Base-by-base conservation (phyloP, 2,797 vertebrate species). In the Pantherophis vulpinus region DNA sequence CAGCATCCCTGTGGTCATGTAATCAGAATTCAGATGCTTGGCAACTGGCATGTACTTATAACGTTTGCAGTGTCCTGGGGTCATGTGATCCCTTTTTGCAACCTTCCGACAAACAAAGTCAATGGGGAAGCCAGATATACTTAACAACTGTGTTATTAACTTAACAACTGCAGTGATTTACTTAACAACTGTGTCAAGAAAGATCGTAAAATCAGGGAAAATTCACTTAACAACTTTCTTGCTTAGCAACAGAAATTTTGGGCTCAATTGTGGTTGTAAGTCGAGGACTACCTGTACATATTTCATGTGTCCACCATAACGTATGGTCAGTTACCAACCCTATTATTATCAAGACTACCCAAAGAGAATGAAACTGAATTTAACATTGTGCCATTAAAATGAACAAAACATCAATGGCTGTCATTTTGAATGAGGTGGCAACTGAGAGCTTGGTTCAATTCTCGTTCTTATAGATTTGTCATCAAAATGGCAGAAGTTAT, bases 331-430 rank as follows among this genome's bases (percentile, higher is more conserved):
- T 88, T 88, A 63, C 91, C 27, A 88, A 66, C 58, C 58, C 18
- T 29, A 70, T 42, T 54, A 86, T 89, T 29, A 91, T 29, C 66
- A 83, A 27, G 59, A 11, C 42, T 47, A 89, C 90, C 87, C 42
- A 86, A 92, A 91, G 61, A 47, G 86, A 86, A 91, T 54, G 51
- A 89, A 89, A 88, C 20, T 63, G 55, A 2, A 83, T 25, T 51
- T 88, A 88, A 79, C 25, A 60, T 47, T 32, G 42, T 14, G 37
- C 25, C 87, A 56, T 79, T 88, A 83, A 88, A 59, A 61, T n/a
- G 55, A 42, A 63, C 23, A 89, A n/a, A 90, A 86, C 56, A 37
- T 60, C 74, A 93, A 90, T 87, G 51, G 23, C 18, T 93, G 58
- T 51, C 58, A 54, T 89, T 90, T 27, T 61, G 42, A 63, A 54